Percentiles rank a stretch among this genome's conserved stretches.
These are phyloP conservation scores for Siderastrea radians DNA, from an alignment of 92 coral and sea anemone species.

Conservation along the genomic window DNA sequence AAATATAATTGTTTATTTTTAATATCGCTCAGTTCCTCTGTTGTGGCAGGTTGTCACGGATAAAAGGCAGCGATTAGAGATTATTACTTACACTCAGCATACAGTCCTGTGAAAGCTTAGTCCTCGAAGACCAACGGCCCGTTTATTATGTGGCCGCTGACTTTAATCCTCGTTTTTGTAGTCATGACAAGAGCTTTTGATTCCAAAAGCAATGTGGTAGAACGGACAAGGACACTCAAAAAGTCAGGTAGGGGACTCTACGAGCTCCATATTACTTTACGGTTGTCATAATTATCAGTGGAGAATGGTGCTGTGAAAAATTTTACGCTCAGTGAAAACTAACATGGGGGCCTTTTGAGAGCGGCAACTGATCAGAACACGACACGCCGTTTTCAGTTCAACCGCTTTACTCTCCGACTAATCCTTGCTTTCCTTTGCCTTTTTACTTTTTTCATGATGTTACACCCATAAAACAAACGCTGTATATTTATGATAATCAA, in stretches of 20 bases:
- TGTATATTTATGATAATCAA: too few species aligned
- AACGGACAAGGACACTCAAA: neutral
- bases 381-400: too few species aligned
- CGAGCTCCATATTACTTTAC: too few species aligned
- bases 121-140: neutral
- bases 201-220: neutral
- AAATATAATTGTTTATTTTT: constrained; percentile 28
- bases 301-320: too few species aligned
- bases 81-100: neutral
- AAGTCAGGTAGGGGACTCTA: constrained; percentile 10
- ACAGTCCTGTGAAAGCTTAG: neutral
- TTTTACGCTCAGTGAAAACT: too few species aligned
- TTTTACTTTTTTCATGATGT: too few species aligned
- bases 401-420: too few species aligned
- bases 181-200: neutral
- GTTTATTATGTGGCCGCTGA: neutral
- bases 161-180: neutral
- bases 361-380: too few species aligned
- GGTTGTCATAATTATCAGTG: too few species aligned
- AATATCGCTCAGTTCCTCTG: constrained; percentile 10
- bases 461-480: too few species aligned
- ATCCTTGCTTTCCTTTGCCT: too few species aligned
- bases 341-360: too few species aligned
- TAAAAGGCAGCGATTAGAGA: neutral
- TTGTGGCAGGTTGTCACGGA: constrained; percentile 8